Evolutionary conservation across 2,888 invertebrate genomes (phyloP).

Genomic region (Epistrophe eligans): DNA sequence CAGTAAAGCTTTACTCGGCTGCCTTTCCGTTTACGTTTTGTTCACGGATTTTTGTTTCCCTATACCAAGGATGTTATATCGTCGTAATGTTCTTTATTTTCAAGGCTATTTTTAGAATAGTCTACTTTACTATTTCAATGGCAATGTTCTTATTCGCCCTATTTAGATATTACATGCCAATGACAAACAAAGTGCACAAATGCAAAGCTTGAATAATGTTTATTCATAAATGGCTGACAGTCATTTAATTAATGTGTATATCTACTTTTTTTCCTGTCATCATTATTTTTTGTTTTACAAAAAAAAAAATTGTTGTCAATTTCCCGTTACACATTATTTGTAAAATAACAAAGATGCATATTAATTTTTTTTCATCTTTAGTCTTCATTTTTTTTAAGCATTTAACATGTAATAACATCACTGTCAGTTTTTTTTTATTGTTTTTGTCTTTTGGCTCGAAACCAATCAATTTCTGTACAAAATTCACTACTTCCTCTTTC

Average conservation of each 20-base stretch:
- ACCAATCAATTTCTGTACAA: conserved; percentile 69
- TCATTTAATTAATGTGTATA: too few species aligned
- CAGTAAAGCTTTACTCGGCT: conserved; percentile 55
- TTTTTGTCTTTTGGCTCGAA: conserved; percentile 56
- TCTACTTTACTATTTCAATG: not conserved
- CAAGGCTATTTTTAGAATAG: not conserved
- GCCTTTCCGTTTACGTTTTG: conserved; percentile 52
- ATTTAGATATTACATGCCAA: not conserved
- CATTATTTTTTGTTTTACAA: too few species aligned
- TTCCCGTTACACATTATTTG: too few species aligned
- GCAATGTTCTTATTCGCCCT: not conserved
- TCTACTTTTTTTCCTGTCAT: too few species aligned
- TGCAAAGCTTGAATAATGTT: not conserved
- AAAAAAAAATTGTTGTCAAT: too few species aligned
- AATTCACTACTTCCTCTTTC: conserved; percentile 56
- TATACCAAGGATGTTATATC: conserved; percentile 20
- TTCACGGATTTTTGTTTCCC: not conserved
- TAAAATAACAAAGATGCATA: too few species aligned
- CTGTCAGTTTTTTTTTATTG: not conserved
- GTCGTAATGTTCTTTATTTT: not conserved
- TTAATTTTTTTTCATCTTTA: too few species aligned
- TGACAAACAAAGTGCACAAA: not conserved
- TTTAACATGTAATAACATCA: not conserved
- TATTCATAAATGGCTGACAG: too few species aligned
- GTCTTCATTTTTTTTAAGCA: too few species aligned